Evolutionary conservation across 1,140 invertebrate species (phyloP), one percentile per base, ranked within the genome.

Genomic region (Eufriesea mexicana): DNA sequence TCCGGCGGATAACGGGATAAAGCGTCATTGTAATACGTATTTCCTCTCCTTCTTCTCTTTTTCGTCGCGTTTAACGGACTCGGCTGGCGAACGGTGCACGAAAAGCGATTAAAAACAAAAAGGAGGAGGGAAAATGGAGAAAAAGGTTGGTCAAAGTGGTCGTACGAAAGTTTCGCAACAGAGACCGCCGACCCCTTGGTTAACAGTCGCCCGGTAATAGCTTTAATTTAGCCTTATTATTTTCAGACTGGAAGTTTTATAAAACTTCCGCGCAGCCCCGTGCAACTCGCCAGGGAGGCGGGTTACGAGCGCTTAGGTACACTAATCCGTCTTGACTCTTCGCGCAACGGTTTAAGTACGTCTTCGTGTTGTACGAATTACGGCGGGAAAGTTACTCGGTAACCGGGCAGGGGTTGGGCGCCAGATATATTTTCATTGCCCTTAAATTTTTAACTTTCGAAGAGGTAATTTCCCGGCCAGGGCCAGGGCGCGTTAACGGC

Each of bases 201-300:
- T 86, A 88, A 88, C 78, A 49, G 75, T 78, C 62, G 54, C 73
- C 62, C 67, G 77, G 75, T 88, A 88, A 89, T 88, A 88, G 84
- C 76, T 85, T 88, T 84, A 88, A 89, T 88, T 88, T 78, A 88
- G 66, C 61, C 79, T 86, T 89, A 89, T 89, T 89, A 89, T 89
- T 89, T 84, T 77, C 80, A 62, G n/a, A 64, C 42, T 35, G 57
- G 14, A 88, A 89, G 73, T 86, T 89, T 89, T 70, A 81, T 75
- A 71, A 78, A 81, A 88, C 67, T 88, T 88, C 14, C 25, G 12
- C 23, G 18, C 28, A 84, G 62, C 54, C n/a, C 79, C 67, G 57
- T 14, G 10, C 47, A 51, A 49, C 59, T 51, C 20, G 28, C 14
- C 23, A 23, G 8, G 35, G 20, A 20, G 51, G 6, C 16, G 14